Percentiles rank a stretch among this genome's conserved stretches.
These are phyloP conservation scores for Odontomyia ornata DNA, from an alignment of 2,888 invertebrate genomes.

Conservation along the genomic window DNA sequence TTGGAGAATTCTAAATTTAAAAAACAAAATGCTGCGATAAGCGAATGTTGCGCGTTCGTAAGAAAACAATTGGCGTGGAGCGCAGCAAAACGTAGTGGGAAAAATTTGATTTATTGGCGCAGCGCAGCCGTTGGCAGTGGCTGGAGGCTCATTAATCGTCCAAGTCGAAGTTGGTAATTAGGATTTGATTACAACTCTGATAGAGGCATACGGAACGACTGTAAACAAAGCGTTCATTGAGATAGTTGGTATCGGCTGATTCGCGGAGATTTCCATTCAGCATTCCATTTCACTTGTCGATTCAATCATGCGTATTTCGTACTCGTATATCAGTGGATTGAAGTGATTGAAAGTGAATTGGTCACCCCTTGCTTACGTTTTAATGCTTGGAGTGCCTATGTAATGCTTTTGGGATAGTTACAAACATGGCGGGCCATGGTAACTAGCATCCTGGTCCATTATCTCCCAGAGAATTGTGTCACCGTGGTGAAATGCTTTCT, in stretches of 20 bases:
- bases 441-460: too few species aligned
- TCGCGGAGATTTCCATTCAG: constrained; percentile 33
- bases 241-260: constrained; percentile 3
- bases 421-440: too few species aligned
- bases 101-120: not conserved
- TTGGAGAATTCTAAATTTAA: constrained; percentile 28
- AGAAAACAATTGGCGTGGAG: not conserved
- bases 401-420: too few species aligned
- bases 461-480: too few species aligned
- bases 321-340: too few species aligned
- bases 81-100: not conserved
- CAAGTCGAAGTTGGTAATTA: not conserved
- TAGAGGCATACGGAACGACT: not conserved
- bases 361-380: too few species aligned
- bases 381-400: too few species aligned
- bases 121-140: too few species aligned
- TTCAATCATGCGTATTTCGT: too few species aligned
- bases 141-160: too few species aligned
- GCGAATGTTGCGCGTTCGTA: not conserved
- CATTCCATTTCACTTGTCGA: not conserved
- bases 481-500: too few species aligned
- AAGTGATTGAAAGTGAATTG: too few species aligned
- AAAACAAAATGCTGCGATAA: constrained; percentile 31
- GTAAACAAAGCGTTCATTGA: constrained; percentile 25
- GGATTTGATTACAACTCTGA: not conserved